Evolutionary conservation across 2,797 vertebrate genomes (phyloP).

Genomic region (Clamator glandarius): DNA sequence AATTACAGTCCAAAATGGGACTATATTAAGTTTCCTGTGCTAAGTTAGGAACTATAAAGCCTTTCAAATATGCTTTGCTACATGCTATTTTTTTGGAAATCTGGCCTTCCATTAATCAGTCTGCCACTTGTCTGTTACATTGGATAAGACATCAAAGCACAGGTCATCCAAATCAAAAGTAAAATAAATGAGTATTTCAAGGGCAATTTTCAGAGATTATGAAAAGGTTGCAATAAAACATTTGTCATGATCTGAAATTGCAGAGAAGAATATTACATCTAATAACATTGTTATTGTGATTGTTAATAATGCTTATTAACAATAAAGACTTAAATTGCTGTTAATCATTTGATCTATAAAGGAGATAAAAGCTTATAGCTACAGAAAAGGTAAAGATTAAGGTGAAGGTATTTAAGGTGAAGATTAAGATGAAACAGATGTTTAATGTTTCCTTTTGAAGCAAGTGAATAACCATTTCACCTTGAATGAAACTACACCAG

Average conservation of each 20-base stretch:
- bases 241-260: not conserved
- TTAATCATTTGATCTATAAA: not conserved
- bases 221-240: not conserved
- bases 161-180: not conserved
- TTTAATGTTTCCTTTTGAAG: not conserved
- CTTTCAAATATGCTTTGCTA: not conserved
- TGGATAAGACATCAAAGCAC: not conserved
- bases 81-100: not conserved
- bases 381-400: not conserved
- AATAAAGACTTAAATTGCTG: not conserved
- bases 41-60: not conserved
- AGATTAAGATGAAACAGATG: not conserved
- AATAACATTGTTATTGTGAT: not conserved
- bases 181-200: not conserved
- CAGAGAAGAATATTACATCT: not conserved
- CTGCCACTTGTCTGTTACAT: not conserved
- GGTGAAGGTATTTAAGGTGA: not conserved
- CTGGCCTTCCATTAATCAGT: not conserved
- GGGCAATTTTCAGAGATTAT: not conserved
- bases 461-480: not conserved
- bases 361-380: not conserved
- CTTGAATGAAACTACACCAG: not conserved
- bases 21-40: not conserved
- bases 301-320: not conserved
- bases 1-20: not conserved